These are phyloP conservation scores for Agrenia bidenticulata DNA, from an alignment of 2,888 invertebrate genomes.

Conservation along the genomic window DNA sequence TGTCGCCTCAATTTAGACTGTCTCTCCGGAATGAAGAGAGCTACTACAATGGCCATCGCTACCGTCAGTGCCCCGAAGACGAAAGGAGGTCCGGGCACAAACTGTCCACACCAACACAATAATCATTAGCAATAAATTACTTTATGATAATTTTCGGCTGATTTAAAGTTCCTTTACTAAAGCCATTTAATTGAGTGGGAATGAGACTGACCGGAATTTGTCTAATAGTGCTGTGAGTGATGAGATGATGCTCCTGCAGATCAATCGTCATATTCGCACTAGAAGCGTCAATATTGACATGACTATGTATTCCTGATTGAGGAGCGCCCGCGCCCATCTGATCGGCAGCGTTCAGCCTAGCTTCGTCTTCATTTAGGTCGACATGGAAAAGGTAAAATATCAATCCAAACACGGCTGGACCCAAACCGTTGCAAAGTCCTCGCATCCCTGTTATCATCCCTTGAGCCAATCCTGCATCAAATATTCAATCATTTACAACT, in stretches of 20 bases:
- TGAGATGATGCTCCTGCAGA: conserved; percentile 6
- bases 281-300: conserved; percentile 7
- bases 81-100: conserved; percentile 97
- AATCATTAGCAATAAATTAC: too few species aligned
- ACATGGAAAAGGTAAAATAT: conserved; percentile 99
- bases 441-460: conserved; percentile 99
- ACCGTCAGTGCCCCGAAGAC: conserved; percentile 96
- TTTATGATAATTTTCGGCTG: too few species aligned
- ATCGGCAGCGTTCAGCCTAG: conserved; percentile 45
- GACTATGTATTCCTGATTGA: neutral
- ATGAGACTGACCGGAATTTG: conserved; percentile 1
- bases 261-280: neutral
- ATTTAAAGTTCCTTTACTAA: too few species aligned
- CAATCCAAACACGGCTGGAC: conserved; percentile 97
- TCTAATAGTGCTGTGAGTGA: conserved; percentile 6
- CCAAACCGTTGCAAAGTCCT: conserved; percentile 95
- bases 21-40: conserved; percentile 79
- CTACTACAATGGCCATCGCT: conserved; percentile 90
- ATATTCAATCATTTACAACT: neutral
- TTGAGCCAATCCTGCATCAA: conserved; percentile 74
- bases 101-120: conserved; percentile 57
- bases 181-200: neutral
- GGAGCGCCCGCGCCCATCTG: conserved; percentile 24
- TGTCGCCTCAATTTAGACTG: conserved; percentile 47
- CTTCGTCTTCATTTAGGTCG: conserved; percentile 78